Evolutionary conservation across 2,113 vertebrate species (phyloP).

Genomic region (Scolopax mira): DNA sequence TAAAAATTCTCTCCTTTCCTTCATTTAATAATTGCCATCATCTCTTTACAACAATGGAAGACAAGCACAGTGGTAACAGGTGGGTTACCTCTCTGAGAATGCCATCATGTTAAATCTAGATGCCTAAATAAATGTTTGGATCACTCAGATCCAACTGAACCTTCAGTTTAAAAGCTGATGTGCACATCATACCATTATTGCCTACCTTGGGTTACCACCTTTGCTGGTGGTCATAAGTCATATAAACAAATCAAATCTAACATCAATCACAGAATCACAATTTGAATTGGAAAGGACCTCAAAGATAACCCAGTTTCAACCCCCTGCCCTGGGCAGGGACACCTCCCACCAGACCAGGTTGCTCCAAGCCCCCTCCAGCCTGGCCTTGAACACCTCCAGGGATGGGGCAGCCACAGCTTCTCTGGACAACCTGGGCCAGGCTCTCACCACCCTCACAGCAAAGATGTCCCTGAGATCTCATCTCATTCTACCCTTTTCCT

Average conservation of each 20-base stretch:
- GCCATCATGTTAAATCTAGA: background rate
- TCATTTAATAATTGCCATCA: background rate
- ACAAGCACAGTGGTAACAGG: background rate
- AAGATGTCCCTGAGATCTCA: no score
- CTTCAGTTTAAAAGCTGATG: background rate
- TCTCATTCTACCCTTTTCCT: no score
- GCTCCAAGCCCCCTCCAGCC: background rate
- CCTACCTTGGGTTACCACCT: background rate
- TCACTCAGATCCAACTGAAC: background rate
- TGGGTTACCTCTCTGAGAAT: background rate
- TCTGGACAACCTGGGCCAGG: no score
- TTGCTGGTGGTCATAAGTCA: accelerated
- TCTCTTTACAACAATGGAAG: background rate
- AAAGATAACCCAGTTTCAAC: background rate
- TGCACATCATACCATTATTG: background rate
- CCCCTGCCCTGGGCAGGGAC: background rate
- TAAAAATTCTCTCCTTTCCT: background rate
- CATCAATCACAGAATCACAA: background rate
- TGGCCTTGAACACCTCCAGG: background rate
- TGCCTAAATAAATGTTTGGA: background rate
- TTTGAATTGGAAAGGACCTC: background rate
- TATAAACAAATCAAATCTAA: background rate
- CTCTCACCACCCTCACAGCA: no score
- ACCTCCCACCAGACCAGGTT: background rate
- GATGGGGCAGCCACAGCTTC: background rate